phyloP scores from a whole-genome alignment of 2,113 vertebrate genomes.

The Pelecanoides urinatrix region DNA sequence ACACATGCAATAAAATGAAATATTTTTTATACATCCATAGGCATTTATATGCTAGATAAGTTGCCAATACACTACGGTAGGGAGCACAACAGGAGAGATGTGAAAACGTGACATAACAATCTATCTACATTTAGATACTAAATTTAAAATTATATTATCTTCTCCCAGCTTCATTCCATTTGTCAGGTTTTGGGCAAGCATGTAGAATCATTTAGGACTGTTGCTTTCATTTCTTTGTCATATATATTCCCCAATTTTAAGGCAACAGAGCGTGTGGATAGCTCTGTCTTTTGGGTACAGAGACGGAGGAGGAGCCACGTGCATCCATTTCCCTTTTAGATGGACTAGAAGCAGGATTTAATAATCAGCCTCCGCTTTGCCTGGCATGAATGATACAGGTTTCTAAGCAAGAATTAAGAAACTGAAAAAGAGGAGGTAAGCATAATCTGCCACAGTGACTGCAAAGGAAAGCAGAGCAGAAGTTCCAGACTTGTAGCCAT shows the following conservation, averaged over 20 bases:
- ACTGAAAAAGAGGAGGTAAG: neutral
- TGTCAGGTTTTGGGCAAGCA: neutral
- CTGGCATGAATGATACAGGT: neutral
- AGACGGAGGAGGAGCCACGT: neutral
- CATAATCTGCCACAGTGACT: neutral
- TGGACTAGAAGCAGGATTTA: neutral
- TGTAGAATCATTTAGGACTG: neutral
- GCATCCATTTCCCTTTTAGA: neutral
- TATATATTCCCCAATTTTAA: neutral
- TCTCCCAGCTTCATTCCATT: neutral
- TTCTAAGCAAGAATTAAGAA: neutral
- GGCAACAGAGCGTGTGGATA: neutral
- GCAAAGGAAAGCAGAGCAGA: neutral
- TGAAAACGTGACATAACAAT: neutral
- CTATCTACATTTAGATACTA: neutral
- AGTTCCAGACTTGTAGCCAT: neutral
- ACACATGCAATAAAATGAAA: neutral
- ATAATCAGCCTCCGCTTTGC: neutral
- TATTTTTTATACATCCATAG: neutral
- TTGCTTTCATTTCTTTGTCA: neutral
- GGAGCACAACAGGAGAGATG: neutral
- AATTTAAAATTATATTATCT: neutral
- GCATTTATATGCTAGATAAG: neutral
- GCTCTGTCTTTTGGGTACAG: neutral
- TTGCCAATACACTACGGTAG: neutral